Percentiles rank a stretch among this genome's conserved stretches.
Evolutionary conservation across 1,140 invertebrate species (phyloP).

Genomic region (Eufriesea mexicana): DNA sequence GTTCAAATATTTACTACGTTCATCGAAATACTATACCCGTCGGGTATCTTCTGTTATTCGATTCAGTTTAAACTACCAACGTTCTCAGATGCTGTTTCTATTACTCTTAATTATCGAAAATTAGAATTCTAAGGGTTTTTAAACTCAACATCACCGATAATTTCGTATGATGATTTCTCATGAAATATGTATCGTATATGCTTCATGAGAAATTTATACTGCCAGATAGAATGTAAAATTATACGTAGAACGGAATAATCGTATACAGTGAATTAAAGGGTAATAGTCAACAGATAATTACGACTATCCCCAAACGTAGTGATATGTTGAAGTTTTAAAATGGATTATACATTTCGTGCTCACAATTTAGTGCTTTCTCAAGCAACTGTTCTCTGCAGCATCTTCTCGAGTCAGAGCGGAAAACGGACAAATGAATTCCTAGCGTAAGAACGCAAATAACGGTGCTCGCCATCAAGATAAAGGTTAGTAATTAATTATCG

Average conservation of each 20-base stretch:
- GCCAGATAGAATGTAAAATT: not conserved
- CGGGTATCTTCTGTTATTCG: not conserved
- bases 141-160: not conserved
- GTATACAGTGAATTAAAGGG: not conserved
- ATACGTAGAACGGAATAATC: not conserved
- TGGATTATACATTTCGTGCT: too few species aligned
- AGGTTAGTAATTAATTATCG: slow-evolving; percentile 32
- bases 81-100: not conserved
- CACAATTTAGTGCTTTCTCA: not conserved
- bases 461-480: slow-evolving; percentile 5
- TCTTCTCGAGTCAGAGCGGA: not conserved
- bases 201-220: not conserved
- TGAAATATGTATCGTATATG: not conserved
- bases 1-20: slow-evolving; percentile 1
- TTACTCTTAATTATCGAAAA: not conserved
- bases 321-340: not conserved
- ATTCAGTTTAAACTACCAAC: not conserved
- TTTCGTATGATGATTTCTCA: not conserved
- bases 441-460: slow-evolving; percentile 37
- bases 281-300: not conserved
- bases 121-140: not conserved
- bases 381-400: not conserved
- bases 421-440: slow-evolving; percentile 35
- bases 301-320: not conserved
- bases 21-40: not conserved